These are phyloP conservation scores for Hestina assimilis DNA, from an alignment of 1,140 invertebrate species.

Conservation along the genomic window DNA sequence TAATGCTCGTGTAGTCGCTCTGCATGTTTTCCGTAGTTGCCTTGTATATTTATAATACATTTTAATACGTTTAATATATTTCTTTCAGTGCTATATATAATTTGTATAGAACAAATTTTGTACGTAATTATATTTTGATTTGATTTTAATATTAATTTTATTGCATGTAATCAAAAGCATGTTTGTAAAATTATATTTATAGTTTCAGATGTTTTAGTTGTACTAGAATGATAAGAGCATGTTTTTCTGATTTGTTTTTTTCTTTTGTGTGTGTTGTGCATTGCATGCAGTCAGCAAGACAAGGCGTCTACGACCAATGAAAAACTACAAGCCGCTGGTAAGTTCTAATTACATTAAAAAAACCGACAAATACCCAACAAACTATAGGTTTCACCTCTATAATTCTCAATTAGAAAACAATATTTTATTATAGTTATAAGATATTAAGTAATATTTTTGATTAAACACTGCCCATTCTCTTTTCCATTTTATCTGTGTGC, in stretches of 20 bases:
- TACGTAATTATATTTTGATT: background rate
- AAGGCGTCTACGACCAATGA: conserved; percentile 55
- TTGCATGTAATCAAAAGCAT: background rate
- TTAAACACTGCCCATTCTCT: too few relatives aligned
- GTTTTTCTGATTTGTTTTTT: conserved; percentile 56
- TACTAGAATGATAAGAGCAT: conserved; percentile 32
- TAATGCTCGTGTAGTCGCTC: background rate
- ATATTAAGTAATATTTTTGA: too few relatives aligned
- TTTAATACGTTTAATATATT: too few relatives aligned
- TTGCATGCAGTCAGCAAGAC: conserved; percentile 67
- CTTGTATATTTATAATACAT: background rate
- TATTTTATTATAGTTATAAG: too few relatives aligned
- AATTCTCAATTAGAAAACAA: too few relatives aligned
- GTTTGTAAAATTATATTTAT: conserved; percentile 17
- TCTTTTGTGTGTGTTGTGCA: conserved; percentile 51
- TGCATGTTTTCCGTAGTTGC: background rate
- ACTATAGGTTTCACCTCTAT: too few relatives aligned
- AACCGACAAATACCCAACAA: too few relatives aligned
- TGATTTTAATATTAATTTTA: background rate
- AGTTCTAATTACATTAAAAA: conserved; percentile 39
- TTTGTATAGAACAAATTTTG: background rate
- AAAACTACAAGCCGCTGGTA: conserved; percentile 71
- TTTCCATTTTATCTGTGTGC: too few relatives aligned
- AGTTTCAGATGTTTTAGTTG: conserved; percentile 34
- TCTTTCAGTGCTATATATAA: background rate